phyloP scores from a whole-genome alignment of 2,797 vertebrate genomes.

The Phoeniculus purpureus region DNA sequence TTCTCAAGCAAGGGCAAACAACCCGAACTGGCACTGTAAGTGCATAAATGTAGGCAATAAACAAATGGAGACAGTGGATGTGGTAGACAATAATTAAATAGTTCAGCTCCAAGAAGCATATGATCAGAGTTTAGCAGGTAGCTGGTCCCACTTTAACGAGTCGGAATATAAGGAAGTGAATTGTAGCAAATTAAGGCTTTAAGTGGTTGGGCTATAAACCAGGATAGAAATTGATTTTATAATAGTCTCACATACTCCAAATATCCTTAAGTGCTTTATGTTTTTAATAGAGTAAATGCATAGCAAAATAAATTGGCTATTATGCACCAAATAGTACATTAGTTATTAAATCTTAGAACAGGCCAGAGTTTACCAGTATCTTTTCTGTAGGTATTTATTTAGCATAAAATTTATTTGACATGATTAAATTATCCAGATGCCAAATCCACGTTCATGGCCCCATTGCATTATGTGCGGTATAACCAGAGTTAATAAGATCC shows the following conservation, averaged over 20 bases:
- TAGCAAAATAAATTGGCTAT: slow-evolving; percentile 55
- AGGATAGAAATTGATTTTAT: slow-evolving; percentile 69
- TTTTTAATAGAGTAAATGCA: slow-evolving; percentile 56
- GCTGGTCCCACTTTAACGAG: not conserved
- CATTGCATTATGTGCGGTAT: not conserved
- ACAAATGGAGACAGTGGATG: not conserved
- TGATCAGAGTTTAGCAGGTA: slow-evolving; percentile 6
- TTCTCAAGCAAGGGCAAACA: slow-evolving; percentile 34
- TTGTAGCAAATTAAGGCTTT: slow-evolving; percentile 58
- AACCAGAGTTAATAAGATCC: not conserved
- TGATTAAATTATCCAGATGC: not conserved
- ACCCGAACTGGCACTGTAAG: not conserved
- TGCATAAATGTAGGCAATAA: not conserved
- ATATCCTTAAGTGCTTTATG: slow-evolving; percentile 59
- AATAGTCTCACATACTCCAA: slow-evolving; percentile 49
- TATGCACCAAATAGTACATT: slow-evolving; percentile 13
- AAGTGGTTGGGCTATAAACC: slow-evolving; percentile 59
- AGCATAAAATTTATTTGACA: not conserved
- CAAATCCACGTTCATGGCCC: not conserved
- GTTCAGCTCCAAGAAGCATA: not conserved
- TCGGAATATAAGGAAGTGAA: slow-evolving; percentile 12
- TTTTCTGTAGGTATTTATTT: not conserved
- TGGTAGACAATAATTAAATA: slow-evolving; percentile 16
- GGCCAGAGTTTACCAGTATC: not conserved
- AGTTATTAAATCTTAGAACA: slow-evolving; percentile 3